Evolutionary conservation across 1,140 invertebrate species (phyloP), one percentile per base, ranked within the genome.

Genomic region (Eumaeus atala): DNA sequence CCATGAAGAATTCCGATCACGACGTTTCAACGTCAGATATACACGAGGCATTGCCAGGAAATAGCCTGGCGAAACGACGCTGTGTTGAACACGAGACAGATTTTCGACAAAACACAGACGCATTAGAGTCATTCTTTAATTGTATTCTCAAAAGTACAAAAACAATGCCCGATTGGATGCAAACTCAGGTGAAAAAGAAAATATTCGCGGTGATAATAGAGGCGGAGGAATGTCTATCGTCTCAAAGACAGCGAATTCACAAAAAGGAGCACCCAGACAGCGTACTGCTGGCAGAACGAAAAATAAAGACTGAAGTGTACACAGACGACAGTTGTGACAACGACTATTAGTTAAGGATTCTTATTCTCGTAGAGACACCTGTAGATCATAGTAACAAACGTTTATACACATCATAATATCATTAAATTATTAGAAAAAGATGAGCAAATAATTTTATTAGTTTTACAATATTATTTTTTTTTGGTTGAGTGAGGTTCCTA

Each of bases 181-280:
- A 85, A 63, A 85, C 82, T 0, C 74, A 82, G 66, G 78, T 85
- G 0, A 85, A 85, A 53, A 85, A 85, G 51, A 83, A 84, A 61
- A 85, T 85, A 66, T 85, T 85, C 55, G 70, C 72, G 3, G 68
- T 81, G 3, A 79, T 85, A 12, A 85, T 85, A 44, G 74, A 84
- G n/a, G 77, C 80, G 0, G 82, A 85, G 51, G 80, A 85, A 64
- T 56, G 61, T 10, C 55, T 85, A 0, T 73, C 74, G 0, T 64
- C 54, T 16, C 65, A 70, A 56, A 51, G 11, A 37, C 66, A 56
- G 11, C 18, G 50, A 9, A 49, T 37, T 12, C 7, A 47, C 9
- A 53, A 36, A 52, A 58, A 66, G 52, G 55, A 65, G 37, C 47
- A 58, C 7, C 21, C 17, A 9, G 63, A 61, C 11, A 56, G 42